Conservation (phyloP, 2,888 invertebrate genomes). For the Thymelicus acteon region DNA sequence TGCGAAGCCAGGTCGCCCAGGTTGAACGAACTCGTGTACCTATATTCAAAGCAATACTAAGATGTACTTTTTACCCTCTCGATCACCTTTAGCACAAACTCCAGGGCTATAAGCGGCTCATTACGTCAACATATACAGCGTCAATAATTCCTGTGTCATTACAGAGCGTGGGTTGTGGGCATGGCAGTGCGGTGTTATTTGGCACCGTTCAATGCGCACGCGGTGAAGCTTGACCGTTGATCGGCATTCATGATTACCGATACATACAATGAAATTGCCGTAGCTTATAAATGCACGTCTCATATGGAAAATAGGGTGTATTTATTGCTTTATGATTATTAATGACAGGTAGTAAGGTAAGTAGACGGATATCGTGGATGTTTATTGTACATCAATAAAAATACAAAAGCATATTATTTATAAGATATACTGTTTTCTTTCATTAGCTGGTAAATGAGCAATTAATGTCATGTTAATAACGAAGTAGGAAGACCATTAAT, state of each 20-base stretch:
- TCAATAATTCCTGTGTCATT: constrained; percentile 42
- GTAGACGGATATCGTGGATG: no score
- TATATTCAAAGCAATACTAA: no score
- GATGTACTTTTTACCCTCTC: no score
- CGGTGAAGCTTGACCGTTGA: constrained; percentile 16
- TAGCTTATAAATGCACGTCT: constrained; percentile 21
- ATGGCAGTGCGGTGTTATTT: constrained; percentile 39
- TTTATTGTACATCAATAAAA: no score
- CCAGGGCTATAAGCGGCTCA: neutral
- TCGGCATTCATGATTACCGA: constrained; percentile 22
- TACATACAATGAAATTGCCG: constrained; percentile 25
- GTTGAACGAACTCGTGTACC: no score
- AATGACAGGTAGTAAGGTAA: neutral
- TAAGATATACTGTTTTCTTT: no score
- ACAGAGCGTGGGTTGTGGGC: constrained; percentile 31
- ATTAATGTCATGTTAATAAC: no score
- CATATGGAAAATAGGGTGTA: constrained; percentile 22
- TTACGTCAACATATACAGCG: constrained; percentile 23
- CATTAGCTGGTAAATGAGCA: no score
- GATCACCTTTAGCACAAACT: neutral
- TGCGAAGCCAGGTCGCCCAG: no score
- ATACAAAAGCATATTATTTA: no score
- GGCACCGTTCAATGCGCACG: constrained; percentile 30
- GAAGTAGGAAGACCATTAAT: no score
- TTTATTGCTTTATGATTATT: constrained; percentile 25